Percentiles rank a stretch among this genome's conserved stretches.
Evolutionary conservation across 2,888 invertebrate species (phyloP).

Genomic region (Thumatha senex): DNA sequence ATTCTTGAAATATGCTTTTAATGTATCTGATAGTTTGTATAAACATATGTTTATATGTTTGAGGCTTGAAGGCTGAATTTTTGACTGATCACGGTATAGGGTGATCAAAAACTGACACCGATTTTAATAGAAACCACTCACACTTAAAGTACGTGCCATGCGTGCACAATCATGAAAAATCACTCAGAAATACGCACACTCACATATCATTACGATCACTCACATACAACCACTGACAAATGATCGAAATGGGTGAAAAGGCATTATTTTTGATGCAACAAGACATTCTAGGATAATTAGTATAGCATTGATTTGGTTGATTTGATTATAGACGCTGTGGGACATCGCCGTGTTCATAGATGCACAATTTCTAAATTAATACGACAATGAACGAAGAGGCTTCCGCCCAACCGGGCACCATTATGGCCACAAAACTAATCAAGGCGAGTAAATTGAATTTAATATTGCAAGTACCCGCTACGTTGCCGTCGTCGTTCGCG

Average conservation of each 20-base stretch:
- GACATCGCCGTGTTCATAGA: slow-evolving; percentile 12
- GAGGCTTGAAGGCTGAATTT: too few species aligned
- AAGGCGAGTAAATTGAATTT: slow-evolving; percentile 74
- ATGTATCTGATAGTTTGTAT: too few species aligned
- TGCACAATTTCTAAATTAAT: slow-evolving; percentile 39
- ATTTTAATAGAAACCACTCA: too few species aligned
- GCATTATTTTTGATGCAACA: not conserved
- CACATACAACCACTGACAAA: too few species aligned
- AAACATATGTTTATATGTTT: too few species aligned
- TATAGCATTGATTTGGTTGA: slow-evolving; percentile 2
- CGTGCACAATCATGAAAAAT: too few species aligned
- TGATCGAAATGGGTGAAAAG: not conserved
- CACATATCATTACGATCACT: too few species aligned
- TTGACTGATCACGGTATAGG: too few species aligned
- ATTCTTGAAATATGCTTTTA: too few species aligned
- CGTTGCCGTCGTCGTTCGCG: slow-evolving; percentile 15
- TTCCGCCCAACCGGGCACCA: slow-evolving; percentile 51
- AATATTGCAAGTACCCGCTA: slow-evolving; percentile 63
- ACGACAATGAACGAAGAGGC: slow-evolving; percentile 46
- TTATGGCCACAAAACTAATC: slow-evolving; percentile 69
- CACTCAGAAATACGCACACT: too few species aligned
- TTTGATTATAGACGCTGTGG: slow-evolving; percentile 17
- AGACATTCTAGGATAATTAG: not conserved
- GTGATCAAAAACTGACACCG: too few species aligned
- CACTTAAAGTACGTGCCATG: too few species aligned